Percentiles rank a stretch among this genome's conserved stretches.
These are phyloP conservation scores for Dinocampus coccinellae DNA, from an alignment of 2,888 invertebrate genomes.

Conservation along the genomic window DNA sequence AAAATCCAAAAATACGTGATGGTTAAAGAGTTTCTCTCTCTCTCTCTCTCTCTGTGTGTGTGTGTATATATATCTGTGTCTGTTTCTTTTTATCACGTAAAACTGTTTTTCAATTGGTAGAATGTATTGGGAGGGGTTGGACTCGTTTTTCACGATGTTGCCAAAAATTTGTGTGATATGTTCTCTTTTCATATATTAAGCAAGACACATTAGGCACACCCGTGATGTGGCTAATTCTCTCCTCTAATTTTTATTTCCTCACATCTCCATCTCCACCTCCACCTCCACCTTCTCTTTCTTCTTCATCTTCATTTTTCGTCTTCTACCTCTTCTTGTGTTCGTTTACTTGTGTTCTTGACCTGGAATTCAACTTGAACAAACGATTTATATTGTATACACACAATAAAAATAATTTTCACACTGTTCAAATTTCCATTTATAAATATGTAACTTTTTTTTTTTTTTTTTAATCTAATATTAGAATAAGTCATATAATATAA, in stretches of 20 bases:
- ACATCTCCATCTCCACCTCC: background rate
- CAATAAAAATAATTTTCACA: constrained; percentile 14
- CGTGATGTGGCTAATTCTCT: background rate
- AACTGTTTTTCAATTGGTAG: constrained; percentile 4
- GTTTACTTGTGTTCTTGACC: constrained; percentile 26
- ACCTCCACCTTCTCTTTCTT: background rate
- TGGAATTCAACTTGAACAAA: constrained; percentile 25
- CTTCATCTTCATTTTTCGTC: background rate
- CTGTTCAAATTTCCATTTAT: background rate
- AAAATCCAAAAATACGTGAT: constrained; percentile 65
- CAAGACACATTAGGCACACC: constrained; percentile 11
- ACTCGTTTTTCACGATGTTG: constrained; percentile 1
- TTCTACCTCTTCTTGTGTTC: too few relatives aligned
- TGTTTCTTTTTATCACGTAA: background rate
- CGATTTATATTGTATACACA: constrained; percentile 1
- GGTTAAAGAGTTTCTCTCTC: constrained; percentile 57
- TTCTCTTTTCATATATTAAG: constrained; percentile 27
- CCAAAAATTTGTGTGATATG: constrained; percentile 32
- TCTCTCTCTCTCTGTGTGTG: background rate
- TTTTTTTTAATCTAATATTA: background rate
- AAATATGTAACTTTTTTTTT: too few relatives aligned
- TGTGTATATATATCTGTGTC: too few relatives aligned
- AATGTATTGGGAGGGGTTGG: background rate
- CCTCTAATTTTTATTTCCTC: background rate
- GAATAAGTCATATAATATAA: background rate